These are phyloP conservation scores for Epinephelus cyanopodus DNA, from an alignment of 2,113 vertebrate species.

Conservation along the genomic window DNA sequence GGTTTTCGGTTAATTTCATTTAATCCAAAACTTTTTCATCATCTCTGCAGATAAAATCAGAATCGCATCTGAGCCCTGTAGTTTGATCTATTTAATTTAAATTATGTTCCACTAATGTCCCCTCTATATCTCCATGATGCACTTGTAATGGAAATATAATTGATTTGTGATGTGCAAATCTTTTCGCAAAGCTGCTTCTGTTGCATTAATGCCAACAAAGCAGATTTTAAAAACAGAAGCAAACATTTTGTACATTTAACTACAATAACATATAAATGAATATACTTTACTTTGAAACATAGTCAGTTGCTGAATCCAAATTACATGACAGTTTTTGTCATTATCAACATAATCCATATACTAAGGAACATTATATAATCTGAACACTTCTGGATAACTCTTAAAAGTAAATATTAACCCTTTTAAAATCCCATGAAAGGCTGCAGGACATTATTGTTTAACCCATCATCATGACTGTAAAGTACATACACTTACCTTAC, in stretches of 20 bases:
- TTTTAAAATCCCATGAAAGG: too few species aligned
- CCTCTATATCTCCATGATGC: background rate
- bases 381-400: too few species aligned
- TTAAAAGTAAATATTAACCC: too few species aligned
- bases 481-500: too few species aligned
- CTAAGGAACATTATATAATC: too few species aligned
- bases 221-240: background rate
- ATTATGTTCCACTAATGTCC: background rate
- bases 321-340: too few species aligned
- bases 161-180: background rate
- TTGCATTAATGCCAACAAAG: background rate
- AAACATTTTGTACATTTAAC: background rate
- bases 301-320: too few species aligned
- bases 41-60: constrained; percentile 26
- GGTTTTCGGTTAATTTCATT: constrained; percentile 18
- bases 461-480: too few species aligned
- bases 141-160: constrained; percentile 4
- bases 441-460: too few species aligned
- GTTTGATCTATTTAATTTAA: constrained; percentile 16
- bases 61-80: background rate
- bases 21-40: constrained; percentile 28
- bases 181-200: background rate
- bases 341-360: too few species aligned
- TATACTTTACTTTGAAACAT: too few species aligned
- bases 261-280: background rate